Conservation (phyloP, 2,113 vertebrate species). For the Hassar affinis region DNA sequence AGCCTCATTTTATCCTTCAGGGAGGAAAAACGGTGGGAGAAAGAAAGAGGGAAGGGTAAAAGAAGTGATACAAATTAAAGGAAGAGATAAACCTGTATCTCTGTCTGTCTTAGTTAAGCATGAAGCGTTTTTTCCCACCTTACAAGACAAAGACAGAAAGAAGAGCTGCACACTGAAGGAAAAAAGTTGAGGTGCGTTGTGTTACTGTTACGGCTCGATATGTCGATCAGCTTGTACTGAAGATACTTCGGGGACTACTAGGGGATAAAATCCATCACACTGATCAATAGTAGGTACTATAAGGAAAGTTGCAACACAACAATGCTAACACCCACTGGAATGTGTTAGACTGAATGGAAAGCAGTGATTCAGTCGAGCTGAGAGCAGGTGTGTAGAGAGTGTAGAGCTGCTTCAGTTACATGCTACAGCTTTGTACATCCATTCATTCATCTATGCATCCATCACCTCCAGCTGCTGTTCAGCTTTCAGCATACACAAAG, state of each 20-base stretch:
- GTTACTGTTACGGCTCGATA: not conserved
- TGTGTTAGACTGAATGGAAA: not conserved
- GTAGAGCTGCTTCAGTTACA: not conserved
- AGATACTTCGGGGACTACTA: not conserved
- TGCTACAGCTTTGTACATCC: not conserved
- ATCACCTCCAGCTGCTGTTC: not conserved
- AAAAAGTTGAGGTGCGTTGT: not conserved
- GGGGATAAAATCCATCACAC: not conserved
- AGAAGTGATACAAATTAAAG: not conserved
- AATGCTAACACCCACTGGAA: not conserved
- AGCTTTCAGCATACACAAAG: constrained; percentile 24
- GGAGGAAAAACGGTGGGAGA: not conserved
- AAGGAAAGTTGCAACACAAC: too few relatives aligned
- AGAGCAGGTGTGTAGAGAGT: not conserved
- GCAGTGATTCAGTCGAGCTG: not conserved
- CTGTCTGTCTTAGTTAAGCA: not conserved
- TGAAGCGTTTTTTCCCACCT: not conserved
- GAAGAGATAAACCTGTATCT: not conserved
- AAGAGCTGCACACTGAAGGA: not conserved
- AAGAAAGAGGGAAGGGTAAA: not conserved
- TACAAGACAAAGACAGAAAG: not conserved
- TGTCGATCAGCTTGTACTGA: constrained; percentile 22
- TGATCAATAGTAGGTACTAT: not conserved
- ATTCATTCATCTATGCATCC: not conserved
- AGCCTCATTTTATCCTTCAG: not conserved